Base-by-base conservation (phyloP, 2,888 invertebrate genomes). In the Eristalis tenax region DNA sequence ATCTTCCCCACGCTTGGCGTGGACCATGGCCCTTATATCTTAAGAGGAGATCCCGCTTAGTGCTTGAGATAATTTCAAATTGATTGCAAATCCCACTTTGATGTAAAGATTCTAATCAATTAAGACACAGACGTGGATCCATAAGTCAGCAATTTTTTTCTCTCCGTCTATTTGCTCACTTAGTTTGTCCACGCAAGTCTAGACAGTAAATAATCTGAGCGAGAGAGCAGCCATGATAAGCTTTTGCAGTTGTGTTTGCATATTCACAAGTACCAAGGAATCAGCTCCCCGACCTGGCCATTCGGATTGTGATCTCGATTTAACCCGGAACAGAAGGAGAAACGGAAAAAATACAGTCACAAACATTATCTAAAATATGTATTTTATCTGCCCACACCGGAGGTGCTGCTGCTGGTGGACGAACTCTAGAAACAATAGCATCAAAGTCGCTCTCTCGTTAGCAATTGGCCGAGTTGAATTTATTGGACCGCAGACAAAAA, bases 391-490 rank as follows among this genome's bases (percentile, higher is more conserved):
- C 56, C 75, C 64, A 80, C n/a, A 18, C 50, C n/a, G 50, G 18
- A 22, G 50, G 50, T 50, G 50, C 32, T 10, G 32, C 43, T 40
- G n/a, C 43, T 43, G 43, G 15, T 43, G 43, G 43, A 43, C n/a
- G n/a, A n/a, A 15, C 43, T 43, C 43, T n/a, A 43, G 43, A 79
- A 71, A 87, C 76, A 87, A 87, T 71, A 64, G 75, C 79, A 87
- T 87, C 79, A 87, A 87, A 87, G 79, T 79, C 70, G 68, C 71
- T 80, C 71, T 74, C 79, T 76, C 83, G 79, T 87, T 83, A 71
- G 83, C 83, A 75, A 71, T 83, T 80, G 83, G 79, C 70, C 50
- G 79, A 38, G 38, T 38, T 38, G 38, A 83, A 69, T 68, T 80
- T 87, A 80, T 87, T 87, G 83, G 83, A 64, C 76, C 71, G 50